phyloP scores from a whole-genome alignment of 2,797 vertebrate species.

The Rhabdophis nuchalis region DNA sequence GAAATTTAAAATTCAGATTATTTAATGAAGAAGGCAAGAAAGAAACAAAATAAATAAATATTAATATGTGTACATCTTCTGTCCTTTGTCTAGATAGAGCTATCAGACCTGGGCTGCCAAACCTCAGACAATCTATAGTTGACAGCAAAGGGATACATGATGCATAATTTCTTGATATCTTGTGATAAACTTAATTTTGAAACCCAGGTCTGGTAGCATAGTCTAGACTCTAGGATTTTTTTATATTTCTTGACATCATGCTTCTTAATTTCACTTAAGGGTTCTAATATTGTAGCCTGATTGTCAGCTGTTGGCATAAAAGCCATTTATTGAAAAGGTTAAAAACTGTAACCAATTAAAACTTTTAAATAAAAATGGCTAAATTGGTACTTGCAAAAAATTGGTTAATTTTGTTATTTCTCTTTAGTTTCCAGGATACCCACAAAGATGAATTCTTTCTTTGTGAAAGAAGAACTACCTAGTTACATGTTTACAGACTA shows the following conservation, averaged over 20 bases:
- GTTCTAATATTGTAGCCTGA: slow-evolving; percentile 7
- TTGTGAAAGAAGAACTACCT: not conserved
- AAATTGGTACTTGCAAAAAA: not conserved
- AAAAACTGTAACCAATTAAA: slow-evolving; percentile 43
- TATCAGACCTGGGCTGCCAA: not conserved
- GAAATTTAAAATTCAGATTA: not conserved
- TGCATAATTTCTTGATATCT: not conserved
- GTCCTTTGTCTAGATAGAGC: not conserved
- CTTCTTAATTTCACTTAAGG: not conserved
- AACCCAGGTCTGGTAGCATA: not conserved
- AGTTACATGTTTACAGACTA: slow-evolving; percentile 46
- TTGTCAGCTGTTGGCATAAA: not conserved
- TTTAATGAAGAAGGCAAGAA: not conserved
- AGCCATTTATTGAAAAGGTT: slow-evolving; percentile 32
- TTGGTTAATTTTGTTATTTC: not conserved
- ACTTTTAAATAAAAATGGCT: slow-evolving; percentile 38
- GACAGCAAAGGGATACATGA: not conserved
- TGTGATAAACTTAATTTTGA: not conserved
- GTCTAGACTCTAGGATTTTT: not conserved
- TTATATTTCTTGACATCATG: not conserved
- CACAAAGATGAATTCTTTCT: not conserved
- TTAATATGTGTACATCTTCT: not conserved
- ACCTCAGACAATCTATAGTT: not conserved
- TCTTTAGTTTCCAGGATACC: slow-evolving; percentile 48
- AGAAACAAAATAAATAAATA: not conserved